Conservation (phyloP, 1,140 invertebrate species). For the Agraylea sexmaculata region DNA sequence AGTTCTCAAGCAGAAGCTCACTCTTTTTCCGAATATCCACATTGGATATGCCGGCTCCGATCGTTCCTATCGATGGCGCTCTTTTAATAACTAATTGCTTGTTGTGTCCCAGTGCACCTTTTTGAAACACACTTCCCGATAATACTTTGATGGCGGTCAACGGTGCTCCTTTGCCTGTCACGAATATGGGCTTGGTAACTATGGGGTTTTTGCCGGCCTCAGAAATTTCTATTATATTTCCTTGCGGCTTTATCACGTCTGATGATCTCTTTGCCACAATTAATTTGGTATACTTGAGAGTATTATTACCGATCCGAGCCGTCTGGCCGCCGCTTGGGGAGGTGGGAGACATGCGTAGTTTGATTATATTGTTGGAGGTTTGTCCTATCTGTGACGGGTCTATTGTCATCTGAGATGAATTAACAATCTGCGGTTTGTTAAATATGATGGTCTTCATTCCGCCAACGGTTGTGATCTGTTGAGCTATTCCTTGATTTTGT, state of each 20-base stretch:
- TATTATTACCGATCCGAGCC: conserved; percentile 3
- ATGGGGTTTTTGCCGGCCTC: conserved; percentile 3
- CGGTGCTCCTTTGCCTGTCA: conserved; percentile 16
- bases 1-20: conserved; percentile 14
- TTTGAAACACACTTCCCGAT: conserved; percentile 16
- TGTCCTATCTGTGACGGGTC: conserved; percentile 6
- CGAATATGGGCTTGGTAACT: conserved; percentile 15
- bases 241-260: conserved; percentile 2
- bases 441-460: conserved; percentile 19
- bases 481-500: not conserved
- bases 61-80: conserved; percentile 7
- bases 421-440: conserved; percentile 19
- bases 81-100: conserved; percentile 18
- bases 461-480: conserved; percentile 2
- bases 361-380: conserved; percentile 10
- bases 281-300: conserved; percentile 17
- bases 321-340: conserved; percentile 7
- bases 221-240: not conserved
- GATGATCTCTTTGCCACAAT: conserved; percentile 15
- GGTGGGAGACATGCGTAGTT: conserved; percentile 13
- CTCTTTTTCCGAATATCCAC: conserved; percentile 9
- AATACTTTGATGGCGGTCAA: conserved; percentile 16
- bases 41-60: conserved; percentile 8
- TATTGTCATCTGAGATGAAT: conserved; percentile 5
- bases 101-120: conserved; percentile 6